Percentiles rank a stretch among this genome's conserved stretches.
These are phyloP conservation scores for Lutraria lutraria DNA, from an alignment of 2,888 invertebrate species.

Conservation along the genomic window DNA sequence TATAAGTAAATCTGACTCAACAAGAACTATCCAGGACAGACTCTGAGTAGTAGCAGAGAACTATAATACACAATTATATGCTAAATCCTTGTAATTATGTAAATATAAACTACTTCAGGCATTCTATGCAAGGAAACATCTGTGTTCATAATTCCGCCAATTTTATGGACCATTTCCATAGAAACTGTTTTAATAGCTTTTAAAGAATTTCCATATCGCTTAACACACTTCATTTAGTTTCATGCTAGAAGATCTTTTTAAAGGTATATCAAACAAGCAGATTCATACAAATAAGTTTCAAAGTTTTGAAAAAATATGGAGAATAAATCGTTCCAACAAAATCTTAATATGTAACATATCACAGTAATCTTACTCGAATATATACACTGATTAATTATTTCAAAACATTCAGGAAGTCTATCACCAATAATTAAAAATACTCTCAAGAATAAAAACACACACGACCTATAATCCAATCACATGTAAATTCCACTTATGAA, in stretches of 20 bases:
- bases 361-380: neutral
- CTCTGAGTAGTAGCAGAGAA: neutral
- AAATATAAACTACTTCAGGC: neutral
- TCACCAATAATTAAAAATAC: neutral
- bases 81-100: constrained; percentile 10
- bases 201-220: neutral
- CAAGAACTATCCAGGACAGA: neutral
- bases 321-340: too few relatives aligned
- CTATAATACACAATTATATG: neutral
- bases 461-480: neutral
- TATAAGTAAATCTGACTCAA: neutral
- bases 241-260: neutral
- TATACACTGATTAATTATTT: neutral
- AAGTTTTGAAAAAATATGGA: neutral
- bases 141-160: constrained; percentile 46
- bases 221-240: neutral
- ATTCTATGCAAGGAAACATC: constrained; percentile 34
- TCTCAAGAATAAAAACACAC: constrained; percentile 10
- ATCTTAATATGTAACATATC: too few relatives aligned
- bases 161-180: constrained; percentile 49
- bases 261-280: neutral
- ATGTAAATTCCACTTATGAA: neutral
- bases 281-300: neutral
- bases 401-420: constrained; percentile 2
- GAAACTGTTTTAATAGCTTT: constrained; percentile 28